phyloP scores from a whole-genome alignment of 2,888 invertebrate genomes.

The Dendrolimus houi region DNA sequence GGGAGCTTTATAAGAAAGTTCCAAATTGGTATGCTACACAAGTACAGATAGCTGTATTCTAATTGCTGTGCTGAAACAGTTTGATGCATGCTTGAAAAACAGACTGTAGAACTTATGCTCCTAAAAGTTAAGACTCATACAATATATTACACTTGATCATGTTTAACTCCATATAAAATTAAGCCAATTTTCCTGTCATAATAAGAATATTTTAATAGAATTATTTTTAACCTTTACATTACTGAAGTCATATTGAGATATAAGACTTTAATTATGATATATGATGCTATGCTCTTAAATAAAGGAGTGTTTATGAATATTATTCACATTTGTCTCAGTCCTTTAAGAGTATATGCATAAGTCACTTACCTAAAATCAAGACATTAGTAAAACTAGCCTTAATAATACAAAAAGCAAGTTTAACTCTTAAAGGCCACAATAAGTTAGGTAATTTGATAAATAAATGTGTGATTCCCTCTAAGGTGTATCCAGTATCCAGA shows the following conservation, averaged over 20 bases:
- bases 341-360: slow-evolving; percentile 37
- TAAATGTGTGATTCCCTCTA: slow-evolving; percentile 57
- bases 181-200: slow-evolving; percentile 31
- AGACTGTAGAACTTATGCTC: slow-evolving; percentile 20
- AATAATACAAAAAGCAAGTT: slow-evolving; percentile 67
- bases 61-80: not conserved
- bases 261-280: slow-evolving; percentile 25
- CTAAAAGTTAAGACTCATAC: slow-evolving; percentile 68
- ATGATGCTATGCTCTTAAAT: slow-evolving; percentile 34
- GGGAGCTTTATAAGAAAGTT: not conserved
- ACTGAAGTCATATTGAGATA: slow-evolving; percentile 30
- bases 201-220: slow-evolving; percentile 22
- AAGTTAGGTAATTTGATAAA: slow-evolving; percentile 69
- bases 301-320: slow-evolving; percentile 11
- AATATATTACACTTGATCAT: slow-evolving; percentile 68
- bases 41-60: not conserved
- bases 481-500: slow-evolving; percentile 19
- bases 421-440: slow-evolving; percentile 70
- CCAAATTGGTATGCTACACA: not conserved
- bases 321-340: slow-evolving; percentile 15
- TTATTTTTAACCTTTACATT: slow-evolving; percentile 29
- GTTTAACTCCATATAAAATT: slow-evolving; percentile 44
- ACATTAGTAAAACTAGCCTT: slow-evolving; percentile 56
- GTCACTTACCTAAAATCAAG: slow-evolving; percentile 45
- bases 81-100: not conserved